A percentile compares a stretch with the other conserved stretches of the same genome.
phyloP scores from a whole-genome alignment of 2,888 invertebrate genomes.

The Gerosis bhagava region DNA sequence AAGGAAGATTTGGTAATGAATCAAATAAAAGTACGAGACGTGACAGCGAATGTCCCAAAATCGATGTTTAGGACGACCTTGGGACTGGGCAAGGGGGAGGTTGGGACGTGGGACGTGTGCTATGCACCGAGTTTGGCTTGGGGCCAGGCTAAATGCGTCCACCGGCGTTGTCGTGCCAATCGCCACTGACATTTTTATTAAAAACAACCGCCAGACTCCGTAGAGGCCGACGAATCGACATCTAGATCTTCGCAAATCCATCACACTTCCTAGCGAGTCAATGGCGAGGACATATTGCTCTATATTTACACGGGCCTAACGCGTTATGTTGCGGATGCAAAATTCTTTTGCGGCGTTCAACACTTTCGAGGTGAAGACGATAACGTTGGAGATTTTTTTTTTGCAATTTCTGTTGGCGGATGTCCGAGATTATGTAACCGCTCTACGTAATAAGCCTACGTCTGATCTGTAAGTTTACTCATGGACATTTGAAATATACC shows the following conservation, averaged over 20 bases:
- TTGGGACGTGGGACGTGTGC: conserved; percentile 47
- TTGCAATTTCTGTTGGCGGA: conserved; percentile 45
- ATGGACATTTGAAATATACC: too few species aligned
- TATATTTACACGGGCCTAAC: conserved; percentile 68
- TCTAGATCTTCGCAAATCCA: conserved; percentile 68
- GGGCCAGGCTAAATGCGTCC: conserved; percentile 75
- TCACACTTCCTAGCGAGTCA: conserved; percentile 74
- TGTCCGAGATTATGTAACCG: conserved; percentile 46
- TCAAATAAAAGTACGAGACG: too few species aligned
- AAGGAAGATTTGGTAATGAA: too few species aligned
- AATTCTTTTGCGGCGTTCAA: conserved; percentile 48
- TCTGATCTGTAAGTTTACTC: conserved; percentile 6
- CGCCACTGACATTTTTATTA: conserved; percentile 72
- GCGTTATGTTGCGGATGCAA: conserved; percentile 40
- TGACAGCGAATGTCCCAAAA: too few species aligned
- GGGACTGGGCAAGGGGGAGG: conserved; percentile 54
- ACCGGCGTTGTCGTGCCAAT: conserved; percentile 68
- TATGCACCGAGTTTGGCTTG: conserved; percentile 67
- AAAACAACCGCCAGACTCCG: conserved; percentile 72
- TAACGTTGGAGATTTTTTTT: conserved; percentile 30
- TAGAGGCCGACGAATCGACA: conserved; percentile 63
- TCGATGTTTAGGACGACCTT: conserved; percentile 56
- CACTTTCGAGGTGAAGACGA: conserved; percentile 30
- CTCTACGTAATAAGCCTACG: conserved; percentile 22
- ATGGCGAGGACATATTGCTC: conserved; percentile 73